Conservation (phyloP, 2,888 invertebrate genomes). For the Thymelicus lineola region DNA sequence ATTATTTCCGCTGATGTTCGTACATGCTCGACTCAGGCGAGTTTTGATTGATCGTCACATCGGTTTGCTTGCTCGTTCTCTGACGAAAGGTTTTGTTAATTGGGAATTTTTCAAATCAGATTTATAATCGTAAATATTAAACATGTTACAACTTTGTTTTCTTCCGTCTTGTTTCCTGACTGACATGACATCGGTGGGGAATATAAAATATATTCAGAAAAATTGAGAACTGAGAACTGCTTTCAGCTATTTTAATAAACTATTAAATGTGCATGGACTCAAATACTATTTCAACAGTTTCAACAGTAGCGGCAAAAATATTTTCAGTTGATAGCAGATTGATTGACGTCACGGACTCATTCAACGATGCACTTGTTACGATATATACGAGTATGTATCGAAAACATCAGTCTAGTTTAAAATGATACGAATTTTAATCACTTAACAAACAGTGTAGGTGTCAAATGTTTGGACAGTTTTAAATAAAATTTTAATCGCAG, state of each 20-base stretch:
- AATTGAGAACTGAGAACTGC: no score
- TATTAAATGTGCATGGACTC: no score
- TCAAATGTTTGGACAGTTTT: not conserved
- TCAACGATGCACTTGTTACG: not conserved
- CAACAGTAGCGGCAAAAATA: not conserved
- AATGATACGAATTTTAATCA: slow-evolving; percentile 8
- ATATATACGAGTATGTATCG: not conserved
- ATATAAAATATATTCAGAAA: no score
- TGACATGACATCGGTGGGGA: no score
- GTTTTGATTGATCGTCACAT: slow-evolving; percentile 3
- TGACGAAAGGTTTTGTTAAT: not conserved
- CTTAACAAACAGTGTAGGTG: not conserved
- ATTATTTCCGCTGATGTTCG: slow-evolving; percentile 1
- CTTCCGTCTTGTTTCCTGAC: no score
- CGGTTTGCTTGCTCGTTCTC: not conserved
- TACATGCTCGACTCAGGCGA: no score
- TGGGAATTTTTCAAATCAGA: not conserved
- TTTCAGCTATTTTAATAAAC: no score
- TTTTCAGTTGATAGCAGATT: not conserved
- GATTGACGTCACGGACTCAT: not conserved
- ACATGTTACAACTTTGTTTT: no score
- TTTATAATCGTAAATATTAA: no score
- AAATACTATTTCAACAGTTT: no score
- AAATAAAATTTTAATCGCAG: not conserved
- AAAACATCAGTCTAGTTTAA: not conserved